Percentiles rank a stretch among this genome's conserved stretches.
phyloP scores from a whole-genome alignment of 2,888 invertebrate genomes.

The Erebia ligea region DNA sequence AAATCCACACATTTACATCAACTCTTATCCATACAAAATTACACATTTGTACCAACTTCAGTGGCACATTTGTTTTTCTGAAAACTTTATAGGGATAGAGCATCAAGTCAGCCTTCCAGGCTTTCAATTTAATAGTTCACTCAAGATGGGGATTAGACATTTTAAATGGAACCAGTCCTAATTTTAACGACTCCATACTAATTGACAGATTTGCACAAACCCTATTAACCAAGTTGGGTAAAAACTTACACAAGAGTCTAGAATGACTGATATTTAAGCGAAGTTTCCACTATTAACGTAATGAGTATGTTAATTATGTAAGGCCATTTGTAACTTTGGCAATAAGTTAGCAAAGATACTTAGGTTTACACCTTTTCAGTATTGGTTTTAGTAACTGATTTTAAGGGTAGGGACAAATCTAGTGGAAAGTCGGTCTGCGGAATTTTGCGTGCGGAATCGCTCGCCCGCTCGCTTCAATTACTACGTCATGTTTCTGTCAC shows the following conservation, averaged over 20 bases:
- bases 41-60: background rate
- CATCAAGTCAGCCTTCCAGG: too few species aligned
- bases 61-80: background rate
- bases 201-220: background rate
- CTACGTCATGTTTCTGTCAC: too few species aligned
- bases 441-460: background rate
- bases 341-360: constrained; percentile 73
- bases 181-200: background rate
- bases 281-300: constrained; percentile 31
- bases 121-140: background rate
- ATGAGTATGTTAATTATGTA: constrained; percentile 47
- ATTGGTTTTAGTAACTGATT: constrained; percentile 74
- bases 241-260: background rate
- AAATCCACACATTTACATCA: too few species aligned
- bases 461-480: background rate
- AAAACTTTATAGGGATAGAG: background rate
- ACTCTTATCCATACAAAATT: background rate
- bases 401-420: constrained; percentile 23
- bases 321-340: constrained; percentile 69
- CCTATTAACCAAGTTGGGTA: background rate
- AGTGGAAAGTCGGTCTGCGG: background rate
- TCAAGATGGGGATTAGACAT: background rate
- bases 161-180: background rate
- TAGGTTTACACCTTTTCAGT: constrained; percentile 76
- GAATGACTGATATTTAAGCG: constrained; percentile 47